These are phyloP conservation scores for Blera fallax DNA, from an alignment of 2,888 invertebrate species.

Conservation along the genomic window DNA sequence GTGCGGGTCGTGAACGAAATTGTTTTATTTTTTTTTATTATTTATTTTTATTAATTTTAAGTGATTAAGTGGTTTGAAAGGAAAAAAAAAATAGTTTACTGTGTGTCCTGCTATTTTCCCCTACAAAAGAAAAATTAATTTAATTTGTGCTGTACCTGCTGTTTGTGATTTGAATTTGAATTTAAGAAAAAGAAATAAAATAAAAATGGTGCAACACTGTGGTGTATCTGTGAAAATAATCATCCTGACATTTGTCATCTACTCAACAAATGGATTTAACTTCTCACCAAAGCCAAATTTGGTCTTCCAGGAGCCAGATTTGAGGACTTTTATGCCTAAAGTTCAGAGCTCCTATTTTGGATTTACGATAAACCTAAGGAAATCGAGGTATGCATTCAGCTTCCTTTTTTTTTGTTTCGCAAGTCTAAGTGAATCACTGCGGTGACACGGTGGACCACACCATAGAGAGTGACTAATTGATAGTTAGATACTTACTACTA, in stretches of 20 bases:
- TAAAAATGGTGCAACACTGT: conserved; percentile 54
- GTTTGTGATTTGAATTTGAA: conserved; percentile 40
- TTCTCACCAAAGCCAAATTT: conserved; percentile 78
- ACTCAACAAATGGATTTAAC: conserved; percentile 76
- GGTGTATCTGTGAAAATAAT: conserved; percentile 40
- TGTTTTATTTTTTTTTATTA: conserved; percentile 57
- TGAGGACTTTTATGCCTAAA: conserved; percentile 76
- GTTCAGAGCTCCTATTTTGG: conserved; percentile 80
- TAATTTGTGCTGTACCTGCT: conserved; percentile 28
- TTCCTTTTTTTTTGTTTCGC: neutral
- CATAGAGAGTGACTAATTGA: conserved; percentile 11
- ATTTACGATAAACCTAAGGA: conserved; percentile 78
- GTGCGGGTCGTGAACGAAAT: conserved; percentile 43
- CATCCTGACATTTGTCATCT: conserved; percentile 48
- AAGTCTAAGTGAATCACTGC: conserved; percentile 19
- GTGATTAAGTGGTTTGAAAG: conserved; percentile 58
- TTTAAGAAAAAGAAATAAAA: neutral
- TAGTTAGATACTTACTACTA: neutral
- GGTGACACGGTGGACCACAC: neutral
- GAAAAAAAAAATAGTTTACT: neutral
- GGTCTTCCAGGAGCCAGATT: conserved; percentile 75
- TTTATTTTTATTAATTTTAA: conserved; percentile 70
- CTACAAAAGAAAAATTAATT: neutral
- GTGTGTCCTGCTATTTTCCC: neutral
- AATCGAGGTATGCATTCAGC: conserved; percentile 77